Conservation (phyloP, 2,888 invertebrate species). For the Mechanitis mazaeus region DNA sequence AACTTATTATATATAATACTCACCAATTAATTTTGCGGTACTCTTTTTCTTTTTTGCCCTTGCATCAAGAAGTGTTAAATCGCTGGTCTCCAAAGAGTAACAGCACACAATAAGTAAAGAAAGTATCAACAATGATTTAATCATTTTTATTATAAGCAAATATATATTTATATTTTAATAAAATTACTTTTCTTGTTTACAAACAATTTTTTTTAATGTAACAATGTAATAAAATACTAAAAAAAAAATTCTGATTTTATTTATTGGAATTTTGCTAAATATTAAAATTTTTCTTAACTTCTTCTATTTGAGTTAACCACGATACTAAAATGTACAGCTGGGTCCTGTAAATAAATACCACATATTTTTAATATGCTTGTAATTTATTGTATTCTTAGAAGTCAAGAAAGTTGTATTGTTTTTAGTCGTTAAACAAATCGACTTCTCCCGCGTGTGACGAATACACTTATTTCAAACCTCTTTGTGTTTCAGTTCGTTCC, state of each 20-base stretch:
- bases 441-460: constrained; percentile 62
- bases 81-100: constrained; percentile 53
- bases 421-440: constrained; percentile 58
- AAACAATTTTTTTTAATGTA: constrained; percentile 4
- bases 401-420: constrained; percentile 67
- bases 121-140: constrained; percentile 45
- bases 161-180: neutral
- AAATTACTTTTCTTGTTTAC: neutral
- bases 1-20: constrained; percentile 33
- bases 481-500: constrained; percentile 48
- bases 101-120: constrained; percentile 49
- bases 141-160: constrained; percentile 37
- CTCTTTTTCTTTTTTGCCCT: constrained; percentile 64
- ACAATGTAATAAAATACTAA: constrained; percentile 9
- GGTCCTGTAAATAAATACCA: constrained; percentile 58
- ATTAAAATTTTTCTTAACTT: constrained; percentile 14
- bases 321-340: constrained; percentile 41
- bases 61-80: constrained; percentile 48
- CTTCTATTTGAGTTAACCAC: constrained; percentile 14
- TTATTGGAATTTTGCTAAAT: constrained; percentile 2
- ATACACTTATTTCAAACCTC: constrained; percentile 54
- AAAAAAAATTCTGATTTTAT: constrained; percentile 5
- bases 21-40: constrained; percentile 52
- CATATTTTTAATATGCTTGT: constrained; percentile 32
- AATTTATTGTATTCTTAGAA: constrained; percentile 43